Evolutionary conservation across 2,888 invertebrate species (phyloP), one percentile per base, ranked within the genome.

Genomic region (Deilephila porcellus): DNA sequence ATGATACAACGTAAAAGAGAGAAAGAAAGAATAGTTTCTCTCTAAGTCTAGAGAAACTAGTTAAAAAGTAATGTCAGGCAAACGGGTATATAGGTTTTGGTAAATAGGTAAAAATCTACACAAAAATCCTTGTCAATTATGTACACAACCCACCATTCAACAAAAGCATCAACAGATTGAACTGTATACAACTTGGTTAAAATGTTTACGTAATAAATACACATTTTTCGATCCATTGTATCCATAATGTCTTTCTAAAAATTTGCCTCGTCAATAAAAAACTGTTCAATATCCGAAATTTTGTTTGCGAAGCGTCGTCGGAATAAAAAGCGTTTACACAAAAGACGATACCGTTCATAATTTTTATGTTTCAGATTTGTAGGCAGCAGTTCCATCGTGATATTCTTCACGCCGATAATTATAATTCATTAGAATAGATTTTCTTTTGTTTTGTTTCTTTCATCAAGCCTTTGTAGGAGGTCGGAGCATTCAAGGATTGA

Each of bases 291-390:
- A n/a, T n/a, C 8, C 11, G 6, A 32, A 32, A n/a, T 6, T 67
- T 37, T 74, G 74, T 79, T 82, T 79, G 82, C 74, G 79, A 83
- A 82, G 81, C 83, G 79, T 81, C 83, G 83, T 86, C 75, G 75
- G 71, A 78, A 80, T 75, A 71, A 77, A 76, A 75, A 75, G 73
- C 32, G 76, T 76, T 75, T 74, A 77, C 77, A 72, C 75, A 81
- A 83, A 75, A 75, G 75, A 83, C 82, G 86, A 83, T 82, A 83
- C 78, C 78, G 85, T 87, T 90, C 87, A 92, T 84, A 81, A 86
- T 80, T 83, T 90, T 83, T 93, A 87, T 93, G 93, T 93, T 93
- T 90, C 93, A 93, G 93, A 92, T 92, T 75, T 77, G 80, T 86
- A 85, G n/a, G 82, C 85, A 73, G 87, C 81, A 78, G 77, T 81